Percentiles rank a stretch among this genome's conserved stretches.
Evolutionary conservation across 2,113 vertebrate genomes (phyloP).

Genomic region (Mionectes macconnelli): DNA sequence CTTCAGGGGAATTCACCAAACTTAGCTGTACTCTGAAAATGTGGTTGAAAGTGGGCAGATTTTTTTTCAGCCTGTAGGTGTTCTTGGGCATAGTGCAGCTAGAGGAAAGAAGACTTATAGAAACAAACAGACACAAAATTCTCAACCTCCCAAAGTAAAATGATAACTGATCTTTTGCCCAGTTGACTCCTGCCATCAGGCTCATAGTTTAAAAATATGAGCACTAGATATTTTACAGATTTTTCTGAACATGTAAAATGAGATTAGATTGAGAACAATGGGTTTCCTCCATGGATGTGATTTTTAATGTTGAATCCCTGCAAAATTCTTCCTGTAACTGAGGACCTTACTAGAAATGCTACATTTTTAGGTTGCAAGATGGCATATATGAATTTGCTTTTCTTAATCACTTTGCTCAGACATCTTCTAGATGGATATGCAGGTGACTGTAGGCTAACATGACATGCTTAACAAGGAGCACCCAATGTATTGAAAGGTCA

Average conservation of each 20-base stretch:
- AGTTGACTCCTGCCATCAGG: neutral
- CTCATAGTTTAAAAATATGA: neutral
- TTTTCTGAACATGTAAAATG: neutral
- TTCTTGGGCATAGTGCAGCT: neutral
- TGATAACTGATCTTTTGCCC: neutral
- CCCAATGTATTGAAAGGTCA: neutral
- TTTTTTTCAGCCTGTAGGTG: neutral
- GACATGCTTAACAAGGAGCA: neutral
- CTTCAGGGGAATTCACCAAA: constrained; percentile 21
- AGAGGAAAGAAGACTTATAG: neutral
- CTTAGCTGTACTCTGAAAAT: neutral
- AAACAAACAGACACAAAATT: neutral
- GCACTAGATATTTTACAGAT: neutral
- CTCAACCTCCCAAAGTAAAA: neutral
- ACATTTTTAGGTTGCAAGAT: neutral
- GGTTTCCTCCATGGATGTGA: neutral
- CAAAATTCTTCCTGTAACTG: neutral
- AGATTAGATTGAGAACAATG: neutral
- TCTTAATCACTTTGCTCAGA: neutral
- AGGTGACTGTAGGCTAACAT: neutral
- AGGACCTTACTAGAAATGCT: neutral
- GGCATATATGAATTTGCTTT: neutral
- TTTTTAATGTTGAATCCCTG: neutral
- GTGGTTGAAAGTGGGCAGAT: neutral
- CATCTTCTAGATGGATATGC: neutral